These are phyloP conservation scores for Eulemur rufifrons DNA, from an alignment of 2,113 vertebrate species.

Conservation along the genomic window DNA sequence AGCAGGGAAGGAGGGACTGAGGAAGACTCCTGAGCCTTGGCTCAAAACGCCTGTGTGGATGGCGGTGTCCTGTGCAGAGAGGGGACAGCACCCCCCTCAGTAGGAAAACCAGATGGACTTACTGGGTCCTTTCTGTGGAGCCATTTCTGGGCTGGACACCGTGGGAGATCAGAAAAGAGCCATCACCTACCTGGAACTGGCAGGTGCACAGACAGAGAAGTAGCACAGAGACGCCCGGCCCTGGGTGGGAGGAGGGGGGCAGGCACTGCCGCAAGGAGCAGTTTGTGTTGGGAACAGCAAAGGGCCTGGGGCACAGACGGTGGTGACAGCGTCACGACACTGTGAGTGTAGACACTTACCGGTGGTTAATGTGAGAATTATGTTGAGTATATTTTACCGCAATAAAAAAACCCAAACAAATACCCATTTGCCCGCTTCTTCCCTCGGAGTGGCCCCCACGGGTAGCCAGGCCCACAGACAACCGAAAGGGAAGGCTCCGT, in stretches of 20 bases:
- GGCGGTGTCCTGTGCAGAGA: rapidly evolving
- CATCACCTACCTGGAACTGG: not conserved
- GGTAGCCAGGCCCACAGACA: not conserved
- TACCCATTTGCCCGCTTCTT: too few species aligned
- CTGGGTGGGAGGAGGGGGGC: not conserved
- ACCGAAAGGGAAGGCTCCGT: rapidly evolving
- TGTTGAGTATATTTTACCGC: not conserved
- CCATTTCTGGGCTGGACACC: not conserved
- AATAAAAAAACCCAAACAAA: not conserved
- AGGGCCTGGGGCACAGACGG: not conserved
- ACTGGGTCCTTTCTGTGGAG: rapidly evolving
- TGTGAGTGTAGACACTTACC: rapidly evolving
- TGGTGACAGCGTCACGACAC: rapidly evolving
- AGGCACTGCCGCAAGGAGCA: rapidly evolving
- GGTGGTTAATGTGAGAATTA: rapidly evolving
- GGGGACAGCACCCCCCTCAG: not conserved
- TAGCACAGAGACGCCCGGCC: not conserved
- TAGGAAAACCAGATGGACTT: not conserved
- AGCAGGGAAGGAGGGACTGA: rapidly evolving
- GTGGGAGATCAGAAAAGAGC: not conserved
- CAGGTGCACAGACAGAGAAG: not conserved
- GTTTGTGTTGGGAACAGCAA: too few species aligned
- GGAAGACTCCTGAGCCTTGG: not conserved
- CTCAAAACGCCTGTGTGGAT: rapidly evolving
- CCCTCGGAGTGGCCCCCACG: not conserved